Evolutionary conservation across 2,797 vertebrate genomes (phyloP).

Genomic region (Coregonus suidteri): DNA sequence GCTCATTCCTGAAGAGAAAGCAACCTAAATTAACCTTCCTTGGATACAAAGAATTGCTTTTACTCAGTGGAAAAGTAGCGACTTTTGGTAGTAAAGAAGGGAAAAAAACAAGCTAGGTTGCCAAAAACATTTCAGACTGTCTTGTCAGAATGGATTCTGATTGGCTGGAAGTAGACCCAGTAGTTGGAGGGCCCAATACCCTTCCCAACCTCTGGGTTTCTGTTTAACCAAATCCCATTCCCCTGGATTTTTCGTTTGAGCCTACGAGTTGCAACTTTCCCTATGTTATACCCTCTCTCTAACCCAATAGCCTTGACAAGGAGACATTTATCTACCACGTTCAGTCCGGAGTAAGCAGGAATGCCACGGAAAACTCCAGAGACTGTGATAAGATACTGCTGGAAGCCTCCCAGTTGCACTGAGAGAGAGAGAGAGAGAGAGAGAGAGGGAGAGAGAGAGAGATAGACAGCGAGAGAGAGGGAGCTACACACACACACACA

Average conservation of each 20-base stretch:
- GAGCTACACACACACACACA: not conserved
- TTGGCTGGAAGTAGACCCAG: conserved; percentile 35
- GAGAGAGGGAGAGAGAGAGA: too few species aligned
- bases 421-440: not conserved
- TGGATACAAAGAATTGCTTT: too few species aligned
- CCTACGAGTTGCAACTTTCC: not conserved
- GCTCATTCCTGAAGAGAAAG: not conserved
- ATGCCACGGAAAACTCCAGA: conserved; percentile 20
- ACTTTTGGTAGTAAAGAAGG: not conserved
- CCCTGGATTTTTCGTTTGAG: conserved; percentile 13
- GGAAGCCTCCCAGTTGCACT: conserved; percentile 14
- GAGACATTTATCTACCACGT: conserved; percentile 23
- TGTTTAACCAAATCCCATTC: conserved; percentile 7
- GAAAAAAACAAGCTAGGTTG: not conserved
- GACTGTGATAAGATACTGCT: conserved; percentile 22
- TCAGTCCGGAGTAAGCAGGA: conserved; percentile 14
- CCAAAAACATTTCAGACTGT: conserved; percentile 24
- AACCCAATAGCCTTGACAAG: conserved; percentile 20
- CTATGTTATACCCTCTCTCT: not conserved
- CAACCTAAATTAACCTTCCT: not conserved
- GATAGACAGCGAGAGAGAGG: too few species aligned
- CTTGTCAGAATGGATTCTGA: conserved; percentile 19
- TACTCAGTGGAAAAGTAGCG: not conserved
- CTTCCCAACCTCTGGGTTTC: conserved; percentile 19
- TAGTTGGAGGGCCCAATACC: conserved; percentile 28